Evolutionary conservation across 1,140 invertebrate species (phyloP), one percentile per base, ranked within the genome.

Genomic region (Aphaenogaster ashmeadi): DNA sequence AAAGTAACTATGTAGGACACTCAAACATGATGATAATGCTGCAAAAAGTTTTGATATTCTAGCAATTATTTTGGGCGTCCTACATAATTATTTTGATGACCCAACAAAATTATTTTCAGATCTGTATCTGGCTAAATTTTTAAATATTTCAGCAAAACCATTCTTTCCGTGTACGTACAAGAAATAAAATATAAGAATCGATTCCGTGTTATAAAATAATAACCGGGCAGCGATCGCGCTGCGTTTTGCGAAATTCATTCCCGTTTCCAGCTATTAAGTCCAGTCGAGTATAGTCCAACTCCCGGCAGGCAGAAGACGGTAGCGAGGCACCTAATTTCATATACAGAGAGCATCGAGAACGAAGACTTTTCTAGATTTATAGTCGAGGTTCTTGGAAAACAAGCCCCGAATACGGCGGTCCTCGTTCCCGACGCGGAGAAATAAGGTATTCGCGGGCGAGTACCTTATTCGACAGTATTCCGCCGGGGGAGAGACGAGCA

Each of bases 391-490:
- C 60, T 50, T 3, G 52, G 67, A 47, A 79, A 60, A 80, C 47
- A 58, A 58, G 8, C 3, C 15, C 33, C n/a, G 47, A 72, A 41
- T 56, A 83, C 62, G 58, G 21, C 66, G 36, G n/a, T 9, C 2
- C 38, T 69, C 66, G 66, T 69, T 69, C 21, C 7, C 41, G 13
- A 3, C 66, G 41, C 41, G 66, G 5, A 27, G 66, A 50, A 69
- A 69, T 69, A 69, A 69, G 66, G 33, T 84, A 84, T 72, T 84
- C 86, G 66, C 11, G 21, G 1, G 41, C 15, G 69, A 86, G 56
- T 79, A 72, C 88, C 89, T 91, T 89, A 91, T 91, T 91, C 87
- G 72, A 44, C 44, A 66, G 74, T 66, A 41, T 47, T 85, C 54
- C 84, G 27, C 44, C 50, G 56, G 36, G 38, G 21, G 38, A 52